Conservation (phyloP, 2,113 vertebrate species). For the Taurulus bubalis region DNA sequence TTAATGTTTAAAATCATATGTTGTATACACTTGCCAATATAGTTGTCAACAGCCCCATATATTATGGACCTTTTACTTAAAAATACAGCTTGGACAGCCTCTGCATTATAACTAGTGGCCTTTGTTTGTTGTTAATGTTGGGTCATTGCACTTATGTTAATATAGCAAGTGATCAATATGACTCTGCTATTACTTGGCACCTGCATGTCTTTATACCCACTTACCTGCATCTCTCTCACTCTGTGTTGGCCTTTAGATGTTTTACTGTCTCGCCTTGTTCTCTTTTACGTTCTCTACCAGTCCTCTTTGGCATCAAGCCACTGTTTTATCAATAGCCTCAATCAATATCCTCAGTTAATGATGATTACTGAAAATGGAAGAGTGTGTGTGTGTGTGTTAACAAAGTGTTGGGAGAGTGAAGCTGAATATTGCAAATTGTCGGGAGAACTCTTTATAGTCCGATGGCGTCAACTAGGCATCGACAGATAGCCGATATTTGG, state of each 20-base stretch:
- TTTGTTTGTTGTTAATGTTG: conserved; percentile 5
- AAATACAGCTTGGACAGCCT: neutral
- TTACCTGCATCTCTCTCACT: neutral
- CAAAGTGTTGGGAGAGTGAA: conserved; percentile 11
- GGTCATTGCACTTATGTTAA: conserved; percentile 23
- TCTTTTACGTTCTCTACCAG: neutral
- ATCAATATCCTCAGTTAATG: too few species aligned
- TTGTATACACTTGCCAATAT: neutral
- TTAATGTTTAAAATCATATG: neutral
- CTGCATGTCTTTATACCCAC: neutral
- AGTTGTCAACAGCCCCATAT: neutral
- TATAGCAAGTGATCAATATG: conserved; percentile 9
- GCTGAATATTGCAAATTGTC: conserved; percentile 14
- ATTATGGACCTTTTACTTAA: neutral
- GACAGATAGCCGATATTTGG: too few species aligned
- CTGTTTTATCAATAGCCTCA: too few species aligned
- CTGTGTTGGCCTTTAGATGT: neutral
- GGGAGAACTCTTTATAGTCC: neutral
- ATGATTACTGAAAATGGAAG: neutral
- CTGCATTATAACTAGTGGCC: neutral
- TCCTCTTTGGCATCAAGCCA: neutral
- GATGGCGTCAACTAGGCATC: neutral
- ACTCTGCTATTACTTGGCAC: neutral
- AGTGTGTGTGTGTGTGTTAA: neutral
- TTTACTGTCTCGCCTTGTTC: neutral